Conservation (phyloP, 2,797 vertebrate genomes). For the Allobates femoralis region DNA sequence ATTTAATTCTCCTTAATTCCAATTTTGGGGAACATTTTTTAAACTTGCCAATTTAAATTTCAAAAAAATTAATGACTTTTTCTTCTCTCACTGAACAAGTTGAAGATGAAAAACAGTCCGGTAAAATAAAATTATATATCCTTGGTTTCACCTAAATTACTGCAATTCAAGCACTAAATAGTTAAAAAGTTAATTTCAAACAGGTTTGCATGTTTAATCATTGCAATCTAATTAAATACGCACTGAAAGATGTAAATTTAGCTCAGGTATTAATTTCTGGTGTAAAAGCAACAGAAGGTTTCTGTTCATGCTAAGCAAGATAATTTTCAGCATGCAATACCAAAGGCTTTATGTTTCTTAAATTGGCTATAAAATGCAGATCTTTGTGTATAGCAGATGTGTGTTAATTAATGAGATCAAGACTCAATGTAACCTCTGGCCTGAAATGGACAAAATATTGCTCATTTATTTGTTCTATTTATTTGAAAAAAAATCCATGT, state of each 20-base stretch:
- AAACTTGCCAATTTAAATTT: no score
- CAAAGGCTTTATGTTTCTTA: constrained; percentile 7
- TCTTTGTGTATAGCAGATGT: constrained; percentile 28
- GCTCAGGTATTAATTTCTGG: constrained; percentile 3
- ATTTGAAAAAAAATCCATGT: background rate
- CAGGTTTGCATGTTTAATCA: constrained; percentile 6
- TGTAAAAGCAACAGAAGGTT: constrained; percentile 30
- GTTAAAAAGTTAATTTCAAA: background rate
- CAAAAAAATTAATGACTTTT: no score
- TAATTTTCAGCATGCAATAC: background rate
- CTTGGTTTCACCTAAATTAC: no score
- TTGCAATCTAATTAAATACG: constrained; percentile 11
- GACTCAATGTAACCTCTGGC: background rate
- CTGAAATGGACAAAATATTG: background rate
- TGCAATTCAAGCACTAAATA: background rate
- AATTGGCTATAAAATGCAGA: constrained; percentile 22
- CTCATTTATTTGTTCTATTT: background rate
- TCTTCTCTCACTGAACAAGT: no score
- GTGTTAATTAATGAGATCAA: constrained; percentile 33
- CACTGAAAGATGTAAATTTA: constrained; percentile 13
- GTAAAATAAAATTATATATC: no score
- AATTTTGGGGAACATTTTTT: no score
- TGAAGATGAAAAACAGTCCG: no score
- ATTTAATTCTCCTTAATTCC: no score
- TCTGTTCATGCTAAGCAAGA: background rate